phyloP scores from a whole-genome alignment of 2,797 vertebrate genomes.

The Myotis daubentonii region DNA sequence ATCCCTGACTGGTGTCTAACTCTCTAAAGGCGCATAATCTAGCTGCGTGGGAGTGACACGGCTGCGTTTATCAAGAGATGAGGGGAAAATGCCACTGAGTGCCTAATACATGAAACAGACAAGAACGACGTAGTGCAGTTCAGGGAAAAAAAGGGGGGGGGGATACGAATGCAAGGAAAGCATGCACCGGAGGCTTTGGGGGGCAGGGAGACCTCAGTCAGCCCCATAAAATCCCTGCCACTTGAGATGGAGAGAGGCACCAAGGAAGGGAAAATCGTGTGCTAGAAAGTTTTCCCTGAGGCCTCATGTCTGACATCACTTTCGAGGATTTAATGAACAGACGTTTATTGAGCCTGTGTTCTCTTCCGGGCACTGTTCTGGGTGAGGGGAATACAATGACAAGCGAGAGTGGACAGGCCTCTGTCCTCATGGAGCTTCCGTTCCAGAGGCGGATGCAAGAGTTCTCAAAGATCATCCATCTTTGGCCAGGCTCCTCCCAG shows the following conservation, averaged over 20 bases:
- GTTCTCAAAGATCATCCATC: background rate
- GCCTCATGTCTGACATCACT: background rate
- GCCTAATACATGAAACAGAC: background rate
- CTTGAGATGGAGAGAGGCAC: background rate
- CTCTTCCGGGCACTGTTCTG: background rate
- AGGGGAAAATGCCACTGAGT: constrained; percentile 25
- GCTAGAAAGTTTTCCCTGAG: background rate
- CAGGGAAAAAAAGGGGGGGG: background rate
- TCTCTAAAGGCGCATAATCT: background rate
- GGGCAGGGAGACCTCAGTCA: background rate
- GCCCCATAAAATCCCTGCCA: background rate
- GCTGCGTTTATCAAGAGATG: constrained; percentile 45
- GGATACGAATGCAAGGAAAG: background rate
- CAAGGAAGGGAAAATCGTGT: background rate
- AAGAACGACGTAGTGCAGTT: background rate
- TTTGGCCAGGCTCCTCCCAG: no score
- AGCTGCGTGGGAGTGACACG: background rate
- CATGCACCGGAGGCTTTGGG: background rate
- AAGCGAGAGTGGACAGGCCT: background rate
- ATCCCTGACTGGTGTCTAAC: background rate
- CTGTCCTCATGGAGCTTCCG: background rate
- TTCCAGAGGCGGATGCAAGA: background rate
- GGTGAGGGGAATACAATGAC: background rate
- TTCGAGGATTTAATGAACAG: background rate
- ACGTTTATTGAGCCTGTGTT: background rate